phyloP scores from a whole-genome alignment of 37 sponge, comb jelly and placozoan genomes.

The Theonella swinhoei region DNA sequence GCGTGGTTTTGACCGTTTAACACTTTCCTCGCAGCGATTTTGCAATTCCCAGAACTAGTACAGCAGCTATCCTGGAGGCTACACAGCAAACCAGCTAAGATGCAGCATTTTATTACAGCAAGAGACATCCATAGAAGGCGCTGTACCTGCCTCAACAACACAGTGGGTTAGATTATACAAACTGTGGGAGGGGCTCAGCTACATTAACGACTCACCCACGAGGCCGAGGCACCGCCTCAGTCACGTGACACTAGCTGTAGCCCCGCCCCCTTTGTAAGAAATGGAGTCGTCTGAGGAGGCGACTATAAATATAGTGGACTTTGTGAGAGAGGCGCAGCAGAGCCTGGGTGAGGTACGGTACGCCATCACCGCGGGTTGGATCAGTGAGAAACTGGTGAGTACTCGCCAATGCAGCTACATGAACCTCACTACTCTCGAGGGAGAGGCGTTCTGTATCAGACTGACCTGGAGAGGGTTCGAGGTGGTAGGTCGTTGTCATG shows the following conservation, averaged over 20 bases:
- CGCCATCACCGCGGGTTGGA: conserved; percentile 29
- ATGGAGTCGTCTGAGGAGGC: not conserved
- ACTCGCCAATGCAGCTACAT: conserved; percentile 16
- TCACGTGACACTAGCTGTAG: not conserved
- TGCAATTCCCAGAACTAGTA: too few species aligned
- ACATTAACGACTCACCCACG: too few species aligned
- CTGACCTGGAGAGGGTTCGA: conserved; percentile 44
- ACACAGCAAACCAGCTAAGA: too few species aligned
- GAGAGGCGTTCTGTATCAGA: conserved; percentile 14
- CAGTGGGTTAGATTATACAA: too few species aligned
- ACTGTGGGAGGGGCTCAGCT: too few species aligned
- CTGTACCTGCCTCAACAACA: too few species aligned
- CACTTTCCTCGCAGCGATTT: too few species aligned
- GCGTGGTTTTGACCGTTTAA: too few species aligned
- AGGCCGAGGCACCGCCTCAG: too few species aligned
- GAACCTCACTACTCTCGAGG: conserved; percentile 56
- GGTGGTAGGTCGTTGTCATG: conserved; percentile 38
- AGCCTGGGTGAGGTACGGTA: conserved; percentile 42
- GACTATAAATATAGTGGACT: not conserved
- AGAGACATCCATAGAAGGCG: too few species aligned
- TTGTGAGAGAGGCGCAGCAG: conserved; percentile 21
- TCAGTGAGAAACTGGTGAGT: conserved; percentile 20
- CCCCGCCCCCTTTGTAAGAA: not conserved
- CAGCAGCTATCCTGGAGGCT: too few species aligned
- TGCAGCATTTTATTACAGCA: too few species aligned